phyloP scores from a whole-genome alignment of 1,140 invertebrate species.

The Oreohelix idahoensis region DNA sequence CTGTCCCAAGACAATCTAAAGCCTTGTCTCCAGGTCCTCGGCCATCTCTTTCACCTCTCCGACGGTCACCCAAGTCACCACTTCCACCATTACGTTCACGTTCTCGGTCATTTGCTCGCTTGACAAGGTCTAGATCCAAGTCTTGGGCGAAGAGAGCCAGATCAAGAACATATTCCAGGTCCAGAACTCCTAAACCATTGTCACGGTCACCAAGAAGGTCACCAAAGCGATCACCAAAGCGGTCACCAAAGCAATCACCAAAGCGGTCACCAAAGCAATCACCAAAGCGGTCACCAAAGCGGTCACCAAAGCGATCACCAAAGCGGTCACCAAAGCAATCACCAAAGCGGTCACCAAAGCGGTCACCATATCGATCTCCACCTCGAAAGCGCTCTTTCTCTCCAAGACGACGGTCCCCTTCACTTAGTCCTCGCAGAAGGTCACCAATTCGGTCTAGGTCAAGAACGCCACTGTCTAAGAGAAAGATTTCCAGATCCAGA shows the following conservation, averaged over 20 bases:
- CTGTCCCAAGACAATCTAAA: neutral
- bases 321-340: conserved; percentile 12
- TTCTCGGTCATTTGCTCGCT: conserved; percentile 19
- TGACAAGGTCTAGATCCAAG: conserved; percentile 18
- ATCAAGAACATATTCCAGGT: conserved; percentile 21
- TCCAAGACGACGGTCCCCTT: neutral
- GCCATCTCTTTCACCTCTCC: conserved; percentile 2
- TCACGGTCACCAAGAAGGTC: conserved; percentile 19
- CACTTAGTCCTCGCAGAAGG: neutral
- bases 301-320: conserved; percentile 18
- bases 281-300: conserved; percentile 22
- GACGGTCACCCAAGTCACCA: conserved; percentile 25
- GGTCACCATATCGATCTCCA: conserved; percentile 23
- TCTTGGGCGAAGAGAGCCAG: conserved; percentile 21
- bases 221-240: neutral
- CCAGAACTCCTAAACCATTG: neutral
- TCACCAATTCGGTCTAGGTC: conserved; percentile 1
- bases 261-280: too few relatives aligned
- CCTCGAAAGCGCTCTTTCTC: conserved; percentile 12
- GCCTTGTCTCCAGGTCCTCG: neutral
- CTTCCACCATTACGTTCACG: conserved; percentile 6
- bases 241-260: too few relatives aligned
- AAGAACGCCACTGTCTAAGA: conserved; percentile 13
- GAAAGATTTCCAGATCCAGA: neutral
- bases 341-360: conserved; percentile 11